These are phyloP conservation scores for Platyscapa corneri DNA, from an alignment of 1,140 invertebrate species.

Conservation along the genomic window DNA sequence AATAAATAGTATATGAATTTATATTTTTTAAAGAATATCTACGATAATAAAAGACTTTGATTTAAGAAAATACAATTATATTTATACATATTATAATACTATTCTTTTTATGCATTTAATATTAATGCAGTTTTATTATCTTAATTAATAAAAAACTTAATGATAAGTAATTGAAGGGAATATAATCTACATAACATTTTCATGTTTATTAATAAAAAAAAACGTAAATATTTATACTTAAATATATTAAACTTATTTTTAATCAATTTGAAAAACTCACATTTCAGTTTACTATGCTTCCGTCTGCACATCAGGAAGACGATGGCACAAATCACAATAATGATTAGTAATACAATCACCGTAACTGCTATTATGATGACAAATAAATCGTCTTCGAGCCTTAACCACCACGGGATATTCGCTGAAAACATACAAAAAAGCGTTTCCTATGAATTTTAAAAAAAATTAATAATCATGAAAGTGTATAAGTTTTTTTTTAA, in stretches of 20 bases:
- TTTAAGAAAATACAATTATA: no score
- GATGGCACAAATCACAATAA: slow-evolving; percentile 87
- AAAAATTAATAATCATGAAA: no score
- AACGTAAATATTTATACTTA: neutral
- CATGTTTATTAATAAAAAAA: neutral
- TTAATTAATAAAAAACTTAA: neutral
- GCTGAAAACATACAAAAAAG: slow-evolving; percentile 70
- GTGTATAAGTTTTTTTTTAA: no score
- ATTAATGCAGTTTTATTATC: no score
- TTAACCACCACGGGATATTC: slow-evolving; percentile 84
- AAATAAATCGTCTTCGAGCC: slow-evolving; percentile 83
- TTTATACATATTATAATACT: no score
- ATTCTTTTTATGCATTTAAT: no score
- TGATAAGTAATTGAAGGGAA: neutral
- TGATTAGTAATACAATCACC: slow-evolving; percentile 83
- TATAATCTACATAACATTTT: neutral
- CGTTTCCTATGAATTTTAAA: no score
- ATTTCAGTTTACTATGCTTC: slow-evolving; percentile 88
- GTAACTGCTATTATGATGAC: slow-evolving; percentile 85
- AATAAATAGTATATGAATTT: no score
- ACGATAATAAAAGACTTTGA: no score
- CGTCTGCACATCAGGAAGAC: slow-evolving; percentile 87
- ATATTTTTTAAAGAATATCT: no score
- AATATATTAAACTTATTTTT: neutral
- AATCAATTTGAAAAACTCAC: slow-evolving; percentile 78